phyloP scores from a whole-genome alignment of 2,113 vertebrate genomes.

The Albula glossodonta region DNA sequence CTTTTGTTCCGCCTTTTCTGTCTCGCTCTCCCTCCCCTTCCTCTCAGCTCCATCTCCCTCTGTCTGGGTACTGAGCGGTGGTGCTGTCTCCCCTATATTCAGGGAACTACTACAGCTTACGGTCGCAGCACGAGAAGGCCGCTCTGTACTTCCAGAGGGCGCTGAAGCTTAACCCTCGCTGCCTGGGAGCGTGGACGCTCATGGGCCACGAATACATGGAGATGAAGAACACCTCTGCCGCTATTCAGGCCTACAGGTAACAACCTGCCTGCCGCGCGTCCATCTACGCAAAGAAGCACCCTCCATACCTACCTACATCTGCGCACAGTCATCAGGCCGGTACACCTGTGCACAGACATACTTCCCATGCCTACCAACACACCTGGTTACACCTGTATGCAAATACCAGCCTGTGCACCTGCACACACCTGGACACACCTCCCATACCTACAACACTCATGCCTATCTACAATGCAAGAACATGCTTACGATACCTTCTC shows the following conservation, averaged over 20 bases:
- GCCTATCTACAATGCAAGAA: neutral
- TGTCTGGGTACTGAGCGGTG: neutral
- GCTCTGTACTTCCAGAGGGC: slow-evolving; percentile 98
- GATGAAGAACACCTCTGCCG: slow-evolving; percentile 98
- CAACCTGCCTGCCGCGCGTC: slow-evolving; percentile 31
- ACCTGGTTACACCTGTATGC: neutral
- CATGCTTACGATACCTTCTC: neutral
- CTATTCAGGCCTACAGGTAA: slow-evolving; percentile 94
- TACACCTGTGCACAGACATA: neutral
- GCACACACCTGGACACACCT: neutral
- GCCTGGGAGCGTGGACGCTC: slow-evolving; percentile 95
- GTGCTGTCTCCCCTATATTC: slow-evolving; percentile 34
- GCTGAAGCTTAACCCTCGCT: slow-evolving; percentile 94
- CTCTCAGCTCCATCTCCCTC: neutral
- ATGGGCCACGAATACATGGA: slow-evolving; percentile 99
- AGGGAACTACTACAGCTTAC: slow-evolving; percentile 98
- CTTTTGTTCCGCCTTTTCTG: too few relatives aligned
- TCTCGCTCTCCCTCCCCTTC: neutral
- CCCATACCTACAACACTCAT: neutral
- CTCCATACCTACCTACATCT: neutral
- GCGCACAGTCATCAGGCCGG: neutral
- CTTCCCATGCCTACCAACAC: neutral
- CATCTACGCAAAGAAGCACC: neutral
- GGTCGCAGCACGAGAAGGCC: slow-evolving; percentile 97
- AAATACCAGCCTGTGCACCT: too few relatives aligned